phyloP scores from a whole-genome alignment of 2,888 invertebrate species.

The Macaria notata region DNA sequence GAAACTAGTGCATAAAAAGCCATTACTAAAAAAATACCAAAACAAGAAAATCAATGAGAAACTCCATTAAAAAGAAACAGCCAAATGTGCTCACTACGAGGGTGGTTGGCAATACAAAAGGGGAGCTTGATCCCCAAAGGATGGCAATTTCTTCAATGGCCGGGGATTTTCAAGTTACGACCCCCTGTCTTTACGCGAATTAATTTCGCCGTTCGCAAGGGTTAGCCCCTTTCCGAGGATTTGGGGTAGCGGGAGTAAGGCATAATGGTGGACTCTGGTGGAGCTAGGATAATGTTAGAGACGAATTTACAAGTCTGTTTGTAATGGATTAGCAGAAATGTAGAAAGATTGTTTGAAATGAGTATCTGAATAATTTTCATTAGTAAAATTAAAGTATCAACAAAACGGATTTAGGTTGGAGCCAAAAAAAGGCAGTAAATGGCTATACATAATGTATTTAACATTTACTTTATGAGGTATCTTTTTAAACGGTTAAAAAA shows the following conservation, averaged over 20 bases:
- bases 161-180: slow-evolving; percentile 43
- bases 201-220: slow-evolving; percentile 54
- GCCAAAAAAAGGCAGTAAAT: too few species aligned
- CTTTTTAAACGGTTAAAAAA: too few species aligned
- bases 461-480: too few species aligned
- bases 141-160: slow-evolving; percentile 68
- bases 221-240: slow-evolving; percentile 35
- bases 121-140: slow-evolving; percentile 51
- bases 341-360: too few species aligned
- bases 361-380: too few species aligned
- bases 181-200: slow-evolving; percentile 52
- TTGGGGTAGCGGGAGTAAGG: slow-evolving; percentile 15
- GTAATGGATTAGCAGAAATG: too few species aligned
- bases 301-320: slow-evolving; percentile 3
- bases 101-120: slow-evolving; percentile 35
- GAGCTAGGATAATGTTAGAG: slow-evolving; percentile 2
- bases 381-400: too few species aligned
- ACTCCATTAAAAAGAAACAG: not conserved
- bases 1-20: not conserved
- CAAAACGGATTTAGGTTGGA: too few species aligned
- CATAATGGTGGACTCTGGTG: slow-evolving; percentile 10
- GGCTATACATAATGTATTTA: too few species aligned
- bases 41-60: too few species aligned
- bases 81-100: slow-evolving; percentile 18
- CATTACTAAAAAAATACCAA: not conserved